Evolutionary conservation across 2,888 invertebrate genomes (phyloP).

Genomic region (Chloroclystis v-ata): DNA sequence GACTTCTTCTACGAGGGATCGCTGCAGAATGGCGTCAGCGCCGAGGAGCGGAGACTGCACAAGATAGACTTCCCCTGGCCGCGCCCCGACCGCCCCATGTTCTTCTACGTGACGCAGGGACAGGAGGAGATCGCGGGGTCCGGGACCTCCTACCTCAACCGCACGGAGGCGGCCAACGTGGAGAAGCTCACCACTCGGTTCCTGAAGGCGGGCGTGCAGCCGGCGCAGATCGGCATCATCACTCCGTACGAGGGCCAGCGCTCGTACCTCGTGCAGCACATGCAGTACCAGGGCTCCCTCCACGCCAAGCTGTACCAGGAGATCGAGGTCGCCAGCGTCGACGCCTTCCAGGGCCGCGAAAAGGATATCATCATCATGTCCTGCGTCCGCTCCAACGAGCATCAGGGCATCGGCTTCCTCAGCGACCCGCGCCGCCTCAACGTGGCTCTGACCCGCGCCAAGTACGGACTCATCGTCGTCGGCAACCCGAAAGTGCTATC

Average conservation of each 20-base stretch:
- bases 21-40: constrained; percentile 98
- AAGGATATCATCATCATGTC: constrained; percentile 99
- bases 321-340: constrained; percentile 99
- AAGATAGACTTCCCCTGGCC: constrained; percentile 99
- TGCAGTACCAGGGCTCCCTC: constrained; percentile 98
- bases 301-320: constrained; percentile 98
- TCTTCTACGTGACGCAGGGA: constrained; percentile 98
- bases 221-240: constrained; percentile 98
- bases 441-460: constrained; percentile 97
- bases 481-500: constrained; percentile 99
- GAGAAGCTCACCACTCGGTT: constrained; percentile 98
- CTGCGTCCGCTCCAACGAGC: constrained; percentile 98
- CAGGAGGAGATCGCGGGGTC: constrained; percentile 99
- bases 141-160: constrained; percentile 98
- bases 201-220: constrained; percentile 94
- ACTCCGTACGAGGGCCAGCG: constrained; percentile 99
- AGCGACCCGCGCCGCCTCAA: constrained; percentile 98
- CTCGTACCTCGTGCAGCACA: constrained; percentile 97
- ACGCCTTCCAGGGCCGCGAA: constrained; percentile 99
- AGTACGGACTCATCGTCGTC: constrained; percentile 98
- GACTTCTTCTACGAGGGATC: constrained; percentile 99
- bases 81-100: constrained; percentile 96
- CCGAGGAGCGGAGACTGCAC: constrained; percentile 92
- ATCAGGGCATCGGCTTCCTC: constrained; percentile 98
- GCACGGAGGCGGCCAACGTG: constrained; percentile 99